A percentile compares a stretch with the other conserved stretches of the same genome.
Conservation (phyloP, 1,140 invertebrate genomes). For the Dendroctonus ponderosae region DNA sequence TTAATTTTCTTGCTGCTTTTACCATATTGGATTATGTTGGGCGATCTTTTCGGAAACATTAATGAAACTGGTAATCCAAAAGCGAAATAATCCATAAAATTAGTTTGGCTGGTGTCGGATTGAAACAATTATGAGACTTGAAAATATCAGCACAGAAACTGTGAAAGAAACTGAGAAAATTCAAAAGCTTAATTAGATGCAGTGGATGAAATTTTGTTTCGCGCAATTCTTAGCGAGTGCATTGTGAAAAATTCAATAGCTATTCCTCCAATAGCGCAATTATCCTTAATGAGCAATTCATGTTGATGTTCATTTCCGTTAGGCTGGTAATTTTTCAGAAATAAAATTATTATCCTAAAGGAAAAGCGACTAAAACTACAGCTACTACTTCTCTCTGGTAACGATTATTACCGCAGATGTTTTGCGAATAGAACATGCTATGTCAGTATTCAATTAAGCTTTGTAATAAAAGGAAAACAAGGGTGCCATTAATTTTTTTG, state of each 20-base stretch:
- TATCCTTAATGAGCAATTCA: no score
- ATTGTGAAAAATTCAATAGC: no score
- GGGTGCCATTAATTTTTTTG: slow-evolving; percentile 13
- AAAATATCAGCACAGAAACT: no score
- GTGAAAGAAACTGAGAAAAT: no score
- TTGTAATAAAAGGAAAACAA: slow-evolving; percentile 22
- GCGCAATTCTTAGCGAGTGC: no score
- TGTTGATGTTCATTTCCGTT: no score
- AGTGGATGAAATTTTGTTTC: no score
- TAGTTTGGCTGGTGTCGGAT: no score
- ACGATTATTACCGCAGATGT: slow-evolving; percentile 21
- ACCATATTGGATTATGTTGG: slow-evolving; percentile 9
- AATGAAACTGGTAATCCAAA: background rate
- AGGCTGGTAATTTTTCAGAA: no score
- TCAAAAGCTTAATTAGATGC: no score
- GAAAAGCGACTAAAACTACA: background rate
- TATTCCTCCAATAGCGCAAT: no score
- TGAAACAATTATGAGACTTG: no score
- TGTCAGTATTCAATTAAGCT: slow-evolving; percentile 29
- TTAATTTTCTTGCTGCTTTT: slow-evolving; percentile 25
- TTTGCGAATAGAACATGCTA: slow-evolving; percentile 22
- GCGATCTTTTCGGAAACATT: background rate
- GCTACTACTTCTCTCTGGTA: slow-evolving; percentile 12
- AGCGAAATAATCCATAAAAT: background rate
- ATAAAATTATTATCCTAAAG: background rate